These are phyloP conservation scores for Rhabdomys dilectus DNA, from an alignment of 2,113 vertebrate species.

Conservation along the genomic window DNA sequence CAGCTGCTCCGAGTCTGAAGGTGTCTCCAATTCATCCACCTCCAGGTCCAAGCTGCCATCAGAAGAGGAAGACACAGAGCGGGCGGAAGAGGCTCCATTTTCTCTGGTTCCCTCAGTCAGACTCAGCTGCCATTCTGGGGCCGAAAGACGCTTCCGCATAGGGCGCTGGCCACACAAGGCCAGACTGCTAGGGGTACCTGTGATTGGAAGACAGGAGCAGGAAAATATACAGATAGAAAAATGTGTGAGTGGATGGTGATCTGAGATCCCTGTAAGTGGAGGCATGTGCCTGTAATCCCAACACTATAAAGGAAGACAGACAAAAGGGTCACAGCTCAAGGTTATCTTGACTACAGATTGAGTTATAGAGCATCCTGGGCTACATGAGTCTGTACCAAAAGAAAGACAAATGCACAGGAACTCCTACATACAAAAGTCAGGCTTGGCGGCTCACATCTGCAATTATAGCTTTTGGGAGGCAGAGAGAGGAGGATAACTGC, in stretches of 20 bases:
- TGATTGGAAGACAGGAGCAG: not conserved
- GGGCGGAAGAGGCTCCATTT: constrained; percentile 75
- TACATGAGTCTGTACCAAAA: not conserved
- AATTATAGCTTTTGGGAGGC: not conserved
- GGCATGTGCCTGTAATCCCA: not conserved
- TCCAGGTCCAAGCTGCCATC: constrained; percentile 89
- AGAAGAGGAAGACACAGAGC: constrained; percentile 53
- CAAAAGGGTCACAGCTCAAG: not conserved
- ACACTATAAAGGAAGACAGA: not conserved
- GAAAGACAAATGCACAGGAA: not conserved
- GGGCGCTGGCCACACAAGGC: constrained; percentile 84
- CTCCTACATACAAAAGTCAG: not conserved
- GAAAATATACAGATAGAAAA: not conserved
- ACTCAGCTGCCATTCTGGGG: constrained; percentile 84
- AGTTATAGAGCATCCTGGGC: not conserved
- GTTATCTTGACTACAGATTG: not conserved
- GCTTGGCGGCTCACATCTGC: not conserved
- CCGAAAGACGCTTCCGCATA: constrained; percentile 89
- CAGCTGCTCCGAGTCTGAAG: constrained; percentile 90
- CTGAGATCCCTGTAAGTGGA: not conserved
- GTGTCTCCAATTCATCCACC: constrained; percentile 91
- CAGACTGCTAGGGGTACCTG: constrained; percentile 86
- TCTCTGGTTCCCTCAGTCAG: constrained; percentile 72
- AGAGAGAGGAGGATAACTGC: not conserved
- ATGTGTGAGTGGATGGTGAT: not conserved